Evolutionary conservation across 1,140 invertebrate species (phyloP).

Genomic region (Philopotamus ludificatus): DNA sequence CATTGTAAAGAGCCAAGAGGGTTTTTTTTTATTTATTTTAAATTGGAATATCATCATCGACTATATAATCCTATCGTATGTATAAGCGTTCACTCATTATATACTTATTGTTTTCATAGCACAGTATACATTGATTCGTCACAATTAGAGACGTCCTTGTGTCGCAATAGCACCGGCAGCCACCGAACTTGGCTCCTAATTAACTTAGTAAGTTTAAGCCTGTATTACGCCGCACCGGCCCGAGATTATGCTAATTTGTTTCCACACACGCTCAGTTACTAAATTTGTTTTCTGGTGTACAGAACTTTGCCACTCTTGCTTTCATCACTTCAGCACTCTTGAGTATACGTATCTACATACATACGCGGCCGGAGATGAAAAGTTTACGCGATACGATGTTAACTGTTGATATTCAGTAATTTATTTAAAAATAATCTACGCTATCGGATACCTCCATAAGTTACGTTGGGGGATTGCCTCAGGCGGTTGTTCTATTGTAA

Average conservation of each 20-base stretch:
- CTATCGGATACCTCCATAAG: too few relatives aligned
- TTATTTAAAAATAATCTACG: too few relatives aligned
- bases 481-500: too few relatives aligned
- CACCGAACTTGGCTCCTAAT: conserved; percentile 20
- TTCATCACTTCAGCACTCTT: too few relatives aligned
- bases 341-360: too few relatives aligned
- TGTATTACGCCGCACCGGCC: conserved; percentile 13
- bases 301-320: neutral
- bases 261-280: neutral
- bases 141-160: conserved; percentile 9
- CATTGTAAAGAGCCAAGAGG: too few relatives aligned
- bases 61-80: neutral
- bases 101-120: conserved; percentile 11
- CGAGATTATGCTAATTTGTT: conserved; percentile 29
- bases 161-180: neutral
- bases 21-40: neutral
- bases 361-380: too few relatives aligned
- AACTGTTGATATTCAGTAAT: too few relatives aligned
- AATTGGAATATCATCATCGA: neutral
- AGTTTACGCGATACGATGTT: too few relatives aligned
- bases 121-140: conserved; percentile 6
- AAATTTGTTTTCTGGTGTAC: neutral
- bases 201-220: conserved; percentile 8
- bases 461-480: too few relatives aligned
- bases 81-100: neutral